These are phyloP conservation scores for Halichoeres trimaculatus DNA, from an alignment of 2,113 vertebrate species.

Conservation along the genomic window DNA sequence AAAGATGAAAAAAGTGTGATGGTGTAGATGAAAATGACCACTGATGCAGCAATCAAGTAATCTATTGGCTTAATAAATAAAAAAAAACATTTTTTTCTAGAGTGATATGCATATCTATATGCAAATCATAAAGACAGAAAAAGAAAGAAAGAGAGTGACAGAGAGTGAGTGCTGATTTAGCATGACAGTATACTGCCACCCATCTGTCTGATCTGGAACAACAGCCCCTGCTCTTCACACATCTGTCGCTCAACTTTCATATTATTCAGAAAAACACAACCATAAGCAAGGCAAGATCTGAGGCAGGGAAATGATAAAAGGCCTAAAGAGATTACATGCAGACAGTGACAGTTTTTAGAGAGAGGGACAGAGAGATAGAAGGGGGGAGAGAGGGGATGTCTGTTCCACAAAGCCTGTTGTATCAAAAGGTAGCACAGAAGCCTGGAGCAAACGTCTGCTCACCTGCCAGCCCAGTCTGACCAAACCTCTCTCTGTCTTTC, in stretches of 20 bases:
- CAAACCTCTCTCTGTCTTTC: slow-evolving; percentile 63
- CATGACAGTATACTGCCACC: slow-evolving; percentile 98
- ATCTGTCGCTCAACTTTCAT: slow-evolving; percentile 84
- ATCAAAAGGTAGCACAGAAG: slow-evolving; percentile 92
- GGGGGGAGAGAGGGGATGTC: slow-evolving; percentile 55
- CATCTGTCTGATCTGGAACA: slow-evolving; percentile 90
- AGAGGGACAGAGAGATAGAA: slow-evolving; percentile 31
- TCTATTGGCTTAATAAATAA: no score
- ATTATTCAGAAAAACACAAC: slow-evolving; percentile 67
- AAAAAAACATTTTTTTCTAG: slow-evolving; percentile 67
- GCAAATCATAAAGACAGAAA: slow-evolving; percentile 19
- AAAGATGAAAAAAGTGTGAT: slow-evolving; percentile 66
- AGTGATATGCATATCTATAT: slow-evolving; percentile 90
- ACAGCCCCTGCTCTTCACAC: slow-evolving; percentile 67
- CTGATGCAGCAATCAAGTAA: slow-evolving; percentile 71
- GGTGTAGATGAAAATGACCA: slow-evolving; percentile 84
- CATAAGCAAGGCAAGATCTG: slow-evolving; percentile 62
- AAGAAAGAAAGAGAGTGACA: slow-evolving; percentile 4
- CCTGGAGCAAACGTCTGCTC: slow-evolving; percentile 93
- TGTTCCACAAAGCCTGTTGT: slow-evolving; percentile 88
- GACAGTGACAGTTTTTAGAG: slow-evolving; percentile 57
- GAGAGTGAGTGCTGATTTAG: slow-evolving; percentile 76
- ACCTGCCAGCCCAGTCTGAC: slow-evolving; percentile 91
- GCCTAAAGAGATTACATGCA: slow-evolving; percentile 86
- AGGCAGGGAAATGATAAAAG: slow-evolving; percentile 92